Evolutionary conservation across 2,888 invertebrate genomes (phyloP), one percentile per base, ranked within the genome.

Genomic region (Drosophila stalkeri): DNA sequence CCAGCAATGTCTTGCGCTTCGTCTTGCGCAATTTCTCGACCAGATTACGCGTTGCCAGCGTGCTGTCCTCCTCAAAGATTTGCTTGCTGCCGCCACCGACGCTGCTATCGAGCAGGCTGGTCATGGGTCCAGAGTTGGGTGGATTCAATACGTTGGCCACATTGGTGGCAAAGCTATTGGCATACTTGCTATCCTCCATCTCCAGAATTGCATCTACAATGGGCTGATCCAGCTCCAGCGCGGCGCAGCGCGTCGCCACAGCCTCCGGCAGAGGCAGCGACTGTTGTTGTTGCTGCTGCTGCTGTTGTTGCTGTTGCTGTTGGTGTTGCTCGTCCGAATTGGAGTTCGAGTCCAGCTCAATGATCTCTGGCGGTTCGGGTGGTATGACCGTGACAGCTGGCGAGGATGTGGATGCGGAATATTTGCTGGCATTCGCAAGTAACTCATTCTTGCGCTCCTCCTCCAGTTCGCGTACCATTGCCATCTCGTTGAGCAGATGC

Each of bases 41-140:
- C 35, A 98, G 94, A 93, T 97, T 96, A 71, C 97, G 93, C 0
- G 98, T 98, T 91, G 97, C 97, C 74, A 96, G 94, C 0, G 96
- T 96, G 82, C 96, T 94, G 86, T 96, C 96, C 91, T 97, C 97
- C 90, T 92, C 92, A 0, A 87, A 81, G 20, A 91, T 77, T 35
- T 86, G 86, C 62, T 90, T 89, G 61, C 46, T 75, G 16, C 64
- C 62, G 44, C 44, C 55, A 33, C 44, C 63, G 46, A 20, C 54
- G 35, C 51, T 55, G 37, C 20, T 39, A 64, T 64, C 81, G 3
- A 76, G 72, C 8, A 84, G 55, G 7, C 47, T 56, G 2, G 69
- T 70, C 23, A 91, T 56, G 11, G 77, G 83, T 1, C 89, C 80
- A 8, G 80, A 79, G 52, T 89, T 90, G 11, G 91, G 91, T 20